Base-by-base conservation (phyloP, 2,797 vertebrate genomes). In the Peromyscus melanophrys region DNA sequence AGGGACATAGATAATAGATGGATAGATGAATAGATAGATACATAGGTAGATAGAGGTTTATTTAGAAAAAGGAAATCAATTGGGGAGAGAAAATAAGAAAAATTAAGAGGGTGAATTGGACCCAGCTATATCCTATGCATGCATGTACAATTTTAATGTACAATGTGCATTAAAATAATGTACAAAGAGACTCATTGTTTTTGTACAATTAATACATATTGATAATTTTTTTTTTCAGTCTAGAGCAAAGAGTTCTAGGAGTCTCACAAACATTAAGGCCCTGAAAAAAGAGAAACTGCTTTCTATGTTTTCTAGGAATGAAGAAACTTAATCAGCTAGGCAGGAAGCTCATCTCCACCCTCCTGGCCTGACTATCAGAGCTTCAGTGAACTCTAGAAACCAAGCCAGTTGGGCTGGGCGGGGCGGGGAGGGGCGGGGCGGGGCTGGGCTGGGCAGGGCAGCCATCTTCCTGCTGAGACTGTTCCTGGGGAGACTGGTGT, bases 281-380 rank as follows among this genome's bases (percentile, higher is more conserved):
- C 81, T 19, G 2, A 77, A 92, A 46, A 67, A 92, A 12, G 37
- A 95, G 57, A 93, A 49, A 65, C 23, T 94, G 95, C 52, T 65
- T 82, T 89, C 43, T 86, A 27, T 40, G 40, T n/a, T 97, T 40
- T 92, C 77, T 76, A 94, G 69, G 94, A 96, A 71, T 76, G 10
- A 40, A 95, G 31, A 91, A 43, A 94, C 19, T 61, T 78, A 93
- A n/a, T 61, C 43, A 89, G 43, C 14, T 34, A 57, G 59, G 16
- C 34, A 73, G 90, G 43, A 89, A 89, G 69, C 13, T 85, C 59
- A 37, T 40, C 49, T 63, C 4, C 2, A 4, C 37, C 6, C 0
- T 2, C 27, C 55, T 6, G 43, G 5, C 61, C 61, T 86, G 19
- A 69, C 31, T 23, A 78, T 85, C 37, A 34, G 9, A 77, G 37